Percentiles rank a stretch among this genome's conserved stretches.
These are phyloP conservation scores for Meghimatium bilineatum DNA, from an alignment of 2,888 invertebrate genomes.

Conservation along the genomic window DNA sequence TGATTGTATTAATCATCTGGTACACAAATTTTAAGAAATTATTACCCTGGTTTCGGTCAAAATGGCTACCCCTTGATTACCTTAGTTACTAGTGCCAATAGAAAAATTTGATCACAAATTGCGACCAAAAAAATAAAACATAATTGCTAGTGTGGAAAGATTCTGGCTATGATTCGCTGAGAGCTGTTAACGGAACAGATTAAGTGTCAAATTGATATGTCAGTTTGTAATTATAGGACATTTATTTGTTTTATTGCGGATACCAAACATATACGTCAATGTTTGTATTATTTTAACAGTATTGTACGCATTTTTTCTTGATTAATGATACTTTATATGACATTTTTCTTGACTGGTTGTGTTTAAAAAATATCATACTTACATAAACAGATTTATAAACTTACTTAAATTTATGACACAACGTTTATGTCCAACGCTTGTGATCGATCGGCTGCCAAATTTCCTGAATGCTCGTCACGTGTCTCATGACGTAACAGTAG, in stretches of 20 bases:
- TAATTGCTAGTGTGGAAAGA: background rate
- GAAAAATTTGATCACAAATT: background rate
- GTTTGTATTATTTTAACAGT: background rate
- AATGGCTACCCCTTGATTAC: background rate
- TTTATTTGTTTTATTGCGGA: background rate
- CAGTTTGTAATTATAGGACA: constrained; percentile 8
- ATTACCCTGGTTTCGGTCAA: background rate
- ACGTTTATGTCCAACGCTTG: too few relatives aligned
- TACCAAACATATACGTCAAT: background rate
- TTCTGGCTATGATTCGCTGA: background rate
- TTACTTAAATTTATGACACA: background rate
- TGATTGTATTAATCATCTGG: background rate
- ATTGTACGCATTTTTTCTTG: background rate
- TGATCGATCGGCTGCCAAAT: background rate
- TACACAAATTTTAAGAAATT: background rate
- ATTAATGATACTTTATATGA: background rate
- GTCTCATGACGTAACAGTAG: background rate
- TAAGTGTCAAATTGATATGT: constrained; percentile 4
- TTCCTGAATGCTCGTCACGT: background rate
- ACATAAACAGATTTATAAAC: background rate
- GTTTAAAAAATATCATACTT: background rate
- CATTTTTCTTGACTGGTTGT: background rate
- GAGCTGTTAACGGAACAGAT: background rate
- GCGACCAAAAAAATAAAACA: background rate
- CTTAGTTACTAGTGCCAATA: background rate